These are phyloP conservation scores for Furcula furcula DNA, from an alignment of 2,888 invertebrate species.

Conservation along the genomic window DNA sequence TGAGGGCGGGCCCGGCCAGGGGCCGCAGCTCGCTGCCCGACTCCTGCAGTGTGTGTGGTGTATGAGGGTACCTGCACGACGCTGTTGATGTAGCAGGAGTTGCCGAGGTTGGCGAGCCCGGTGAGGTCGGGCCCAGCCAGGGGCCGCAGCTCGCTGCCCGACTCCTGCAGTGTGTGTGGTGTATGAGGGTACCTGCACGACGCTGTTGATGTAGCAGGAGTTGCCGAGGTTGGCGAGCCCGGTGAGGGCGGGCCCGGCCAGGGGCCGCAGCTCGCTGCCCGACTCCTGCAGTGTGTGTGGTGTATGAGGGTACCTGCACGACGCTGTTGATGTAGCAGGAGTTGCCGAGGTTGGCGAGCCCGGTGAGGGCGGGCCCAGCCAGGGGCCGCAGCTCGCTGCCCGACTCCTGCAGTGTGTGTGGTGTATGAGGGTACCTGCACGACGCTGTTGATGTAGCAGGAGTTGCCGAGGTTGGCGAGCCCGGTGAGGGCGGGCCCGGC, in stretches of 20 bases:
- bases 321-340: no score
- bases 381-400: no score
- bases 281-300: slow-evolving; percentile 92
- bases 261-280: no score
- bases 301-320: no score
- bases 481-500: slow-evolving; percentile 97
- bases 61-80: slow-evolving; percentile 90
- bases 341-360: no score
- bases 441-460: slow-evolving; percentile 98
- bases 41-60: slow-evolving; percentile 96
- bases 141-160: slow-evolving; percentile 91
- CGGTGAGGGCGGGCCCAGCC: no score
- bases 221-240: no score
- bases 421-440: slow-evolving; percentile 90
- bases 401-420: slow-evolving; percentile 78
- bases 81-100: slow-evolving; percentile 98
- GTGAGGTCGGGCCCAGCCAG: slow-evolving; percentile 95
- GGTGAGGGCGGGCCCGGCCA: no score
- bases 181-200: no score
- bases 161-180: slow-evolving; percentile 91
- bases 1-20: slow-evolving; percentile 94
- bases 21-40: slow-evolving; percentile 91
- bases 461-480: slow-evolving; percentile 96
- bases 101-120: slow-evolving; percentile 96
- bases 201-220: no score